Percentiles rank a stretch among this genome's conserved stretches.
Evolutionary conservation across 2,888 invertebrate species (phyloP).

Genomic region (Amiota minor): DNA sequence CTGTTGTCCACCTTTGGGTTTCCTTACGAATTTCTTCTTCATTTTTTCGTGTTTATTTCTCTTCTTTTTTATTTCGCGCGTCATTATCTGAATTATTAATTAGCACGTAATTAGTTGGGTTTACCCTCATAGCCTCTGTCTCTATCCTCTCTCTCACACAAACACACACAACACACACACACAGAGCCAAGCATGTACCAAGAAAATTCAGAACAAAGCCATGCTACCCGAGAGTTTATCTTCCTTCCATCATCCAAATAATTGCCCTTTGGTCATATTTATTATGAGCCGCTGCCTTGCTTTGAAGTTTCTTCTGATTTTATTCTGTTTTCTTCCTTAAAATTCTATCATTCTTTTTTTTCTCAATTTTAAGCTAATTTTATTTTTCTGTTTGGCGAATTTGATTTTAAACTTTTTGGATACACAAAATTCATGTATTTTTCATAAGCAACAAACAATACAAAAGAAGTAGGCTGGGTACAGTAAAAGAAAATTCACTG

Average conservation of each 20-base stretch:
- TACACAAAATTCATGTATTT: constrained; percentile 14
- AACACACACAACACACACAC: constrained; percentile 16
- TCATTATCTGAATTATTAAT: constrained; percentile 67
- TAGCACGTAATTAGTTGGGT: constrained; percentile 64
- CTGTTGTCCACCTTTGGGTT: background rate
- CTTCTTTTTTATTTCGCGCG: constrained; percentile 4
- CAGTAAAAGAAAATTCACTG: background rate
- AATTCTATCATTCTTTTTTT: no score
- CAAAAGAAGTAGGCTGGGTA: background rate
- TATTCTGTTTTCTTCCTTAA: background rate
- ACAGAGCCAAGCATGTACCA: background rate
- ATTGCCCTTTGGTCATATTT: constrained; percentile 12
- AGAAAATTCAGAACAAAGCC: no score
- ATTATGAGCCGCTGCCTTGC: background rate
- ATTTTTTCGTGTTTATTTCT: background rate
- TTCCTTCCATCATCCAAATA: background rate
- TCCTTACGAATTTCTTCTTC: background rate
- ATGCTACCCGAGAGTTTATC: no score
- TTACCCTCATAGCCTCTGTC: constrained; percentile 24
- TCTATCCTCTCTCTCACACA: background rate
- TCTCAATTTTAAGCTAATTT: constrained; percentile 16
- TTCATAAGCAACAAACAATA: background rate
- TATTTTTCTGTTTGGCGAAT: constrained; percentile 20
- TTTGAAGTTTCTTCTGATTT: constrained; percentile 1
- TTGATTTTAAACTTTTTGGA: constrained; percentile 26